phyloP scores from a whole-genome alignment of 2,888 invertebrate species.

The Monopis laevigella region DNA sequence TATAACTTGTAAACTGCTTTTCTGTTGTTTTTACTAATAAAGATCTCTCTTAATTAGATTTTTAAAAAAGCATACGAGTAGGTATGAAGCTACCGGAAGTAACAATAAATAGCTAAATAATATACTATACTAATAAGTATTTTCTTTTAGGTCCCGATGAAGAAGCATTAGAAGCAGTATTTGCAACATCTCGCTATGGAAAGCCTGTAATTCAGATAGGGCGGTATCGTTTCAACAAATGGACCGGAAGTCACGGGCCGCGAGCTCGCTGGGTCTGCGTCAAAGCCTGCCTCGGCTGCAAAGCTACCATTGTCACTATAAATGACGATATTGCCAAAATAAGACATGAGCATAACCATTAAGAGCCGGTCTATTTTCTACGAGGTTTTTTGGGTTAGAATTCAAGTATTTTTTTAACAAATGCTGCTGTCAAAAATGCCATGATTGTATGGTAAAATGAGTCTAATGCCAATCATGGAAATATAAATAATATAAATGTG shows the following conservation, averaged over 20 bases:
- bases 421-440: no score
- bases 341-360: constrained; percentile 26
- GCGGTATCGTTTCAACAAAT: constrained; percentile 27
- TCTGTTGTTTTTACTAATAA: no score
- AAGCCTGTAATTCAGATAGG: constrained; percentile 29
- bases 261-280: constrained; percentile 22
- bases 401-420: no score
- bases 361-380: no score
- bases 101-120: neutral
- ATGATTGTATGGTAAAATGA: no score
- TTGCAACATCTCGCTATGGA: constrained; percentile 25
- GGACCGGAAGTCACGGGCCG: constrained; percentile 21
- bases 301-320: constrained; percentile 26
- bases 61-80: no score
- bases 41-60: no score
- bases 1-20: no score
- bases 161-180: constrained; percentile 22
- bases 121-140: neutral
- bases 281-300: constrained; percentile 23
- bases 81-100: no score
- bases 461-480: no score
- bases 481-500: no score
- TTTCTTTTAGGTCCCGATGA: neutral
- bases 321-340: constrained; percentile 22
- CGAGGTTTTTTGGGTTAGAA: no score